phyloP scores from a whole-genome alignment of 2,797 vertebrate genomes.

The Crocodylus rhombifer region DNA sequence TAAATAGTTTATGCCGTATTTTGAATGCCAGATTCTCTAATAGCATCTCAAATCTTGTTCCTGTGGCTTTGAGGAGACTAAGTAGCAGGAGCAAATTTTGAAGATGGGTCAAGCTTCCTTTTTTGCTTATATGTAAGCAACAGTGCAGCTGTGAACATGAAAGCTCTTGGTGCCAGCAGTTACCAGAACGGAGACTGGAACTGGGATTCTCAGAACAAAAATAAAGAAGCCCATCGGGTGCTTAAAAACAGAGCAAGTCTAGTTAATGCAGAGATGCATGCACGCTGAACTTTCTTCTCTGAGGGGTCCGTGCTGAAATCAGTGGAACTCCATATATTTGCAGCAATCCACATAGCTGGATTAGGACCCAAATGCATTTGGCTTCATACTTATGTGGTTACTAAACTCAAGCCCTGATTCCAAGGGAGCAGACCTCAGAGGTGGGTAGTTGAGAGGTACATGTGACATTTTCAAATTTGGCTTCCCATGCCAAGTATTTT shows the following conservation, averaged over 20 bases:
- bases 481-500: neutral
- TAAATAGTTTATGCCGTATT: neutral
- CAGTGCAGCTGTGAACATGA: too few species aligned
- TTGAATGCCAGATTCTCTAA: neutral
- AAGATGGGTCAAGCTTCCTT: neutral
- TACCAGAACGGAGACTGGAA: neutral
- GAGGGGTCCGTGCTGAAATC: neutral
- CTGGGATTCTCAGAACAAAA: neutral
- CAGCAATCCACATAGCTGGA: neutral
- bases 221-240: neutral
- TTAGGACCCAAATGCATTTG: neutral
- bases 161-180: too few species aligned
- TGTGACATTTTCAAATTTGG: neutral
- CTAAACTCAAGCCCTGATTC: neutral
- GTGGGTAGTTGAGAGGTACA: neutral
- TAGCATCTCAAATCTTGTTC: neutral
- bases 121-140: neutral
- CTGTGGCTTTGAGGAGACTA: neutral
- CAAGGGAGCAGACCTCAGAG: neutral
- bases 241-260: neutral
- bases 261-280: neutral
- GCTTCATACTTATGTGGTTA: neutral
- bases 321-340: neutral
- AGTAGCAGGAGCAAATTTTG: neutral
- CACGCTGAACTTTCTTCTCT: neutral